These are phyloP conservation scores for Erpobdella octoculata DNA, from an alignment of 2,888 invertebrate genomes.

Conservation along the genomic window DNA sequence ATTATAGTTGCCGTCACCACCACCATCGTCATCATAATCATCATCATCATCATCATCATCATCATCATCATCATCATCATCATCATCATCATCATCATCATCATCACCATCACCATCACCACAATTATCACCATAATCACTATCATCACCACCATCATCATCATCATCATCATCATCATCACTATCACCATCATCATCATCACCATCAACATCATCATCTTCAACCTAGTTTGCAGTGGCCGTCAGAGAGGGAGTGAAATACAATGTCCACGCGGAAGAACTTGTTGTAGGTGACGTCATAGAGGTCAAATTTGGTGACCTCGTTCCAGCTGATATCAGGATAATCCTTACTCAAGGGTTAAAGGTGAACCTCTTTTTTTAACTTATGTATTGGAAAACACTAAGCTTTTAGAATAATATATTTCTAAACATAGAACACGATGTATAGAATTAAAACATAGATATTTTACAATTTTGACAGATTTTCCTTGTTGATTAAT, in stretches of 20 bases:
- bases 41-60: not conserved
- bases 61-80: not conserved
- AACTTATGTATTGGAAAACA: not conserved
- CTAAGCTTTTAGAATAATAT: not conserved
- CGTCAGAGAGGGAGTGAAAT: conserved; percentile 60
- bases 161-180: conserved; percentile 8
- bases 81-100: not conserved
- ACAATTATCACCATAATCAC: not conserved
- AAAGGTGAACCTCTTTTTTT: conserved; percentile 59
- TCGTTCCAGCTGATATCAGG: conserved; percentile 94
- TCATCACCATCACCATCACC: conserved; percentile 1
- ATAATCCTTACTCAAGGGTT: conserved; percentile 88
- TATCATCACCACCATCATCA: not conserved
- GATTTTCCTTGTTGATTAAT: not conserved
- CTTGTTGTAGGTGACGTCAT: conserved; percentile 93
- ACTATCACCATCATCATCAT: conserved; percentile 2
- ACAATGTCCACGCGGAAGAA: conserved; percentile 60
- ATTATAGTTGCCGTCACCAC: not conserved
- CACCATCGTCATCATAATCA: not conserved
- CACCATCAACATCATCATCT: conserved; percentile 3
- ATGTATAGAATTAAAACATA: not conserved
- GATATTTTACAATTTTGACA: too few relatives aligned
- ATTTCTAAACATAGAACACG: not conserved
- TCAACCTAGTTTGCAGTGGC: conserved; percentile 49
- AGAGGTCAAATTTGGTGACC: conserved; percentile 96